phyloP scores from a whole-genome alignment of 2,113 vertebrate genomes.

The Emydura subglobosa region DNA sequence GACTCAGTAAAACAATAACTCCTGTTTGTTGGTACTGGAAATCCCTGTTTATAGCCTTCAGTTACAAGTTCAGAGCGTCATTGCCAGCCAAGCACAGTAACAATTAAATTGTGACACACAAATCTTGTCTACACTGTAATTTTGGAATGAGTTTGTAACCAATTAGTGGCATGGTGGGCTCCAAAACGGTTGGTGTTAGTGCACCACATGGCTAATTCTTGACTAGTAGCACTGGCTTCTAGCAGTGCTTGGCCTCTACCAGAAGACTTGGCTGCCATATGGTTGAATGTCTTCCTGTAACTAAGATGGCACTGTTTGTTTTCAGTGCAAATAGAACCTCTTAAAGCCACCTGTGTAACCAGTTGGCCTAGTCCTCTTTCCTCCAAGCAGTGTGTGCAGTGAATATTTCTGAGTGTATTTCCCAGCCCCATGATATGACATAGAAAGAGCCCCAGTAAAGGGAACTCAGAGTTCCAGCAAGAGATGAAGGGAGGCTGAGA shows the following conservation, averaged over 20 bases:
- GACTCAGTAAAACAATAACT: background rate
- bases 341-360: background rate
- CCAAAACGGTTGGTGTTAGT: background rate
- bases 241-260: background rate
- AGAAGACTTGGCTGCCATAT: background rate
- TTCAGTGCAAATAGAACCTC: background rate
- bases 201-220: background rate
- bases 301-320: slow-evolving; percentile 1
- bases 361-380: background rate
- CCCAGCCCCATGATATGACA: background rate
- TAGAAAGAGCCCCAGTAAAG: background rate
- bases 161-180: background rate
- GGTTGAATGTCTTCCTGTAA: background rate
- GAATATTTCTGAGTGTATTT: background rate
- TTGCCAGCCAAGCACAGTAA: background rate
- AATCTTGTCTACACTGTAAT: background rate
- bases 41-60: background rate
- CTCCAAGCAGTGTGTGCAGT: background rate
- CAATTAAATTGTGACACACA: background rate
- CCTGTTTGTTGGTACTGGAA: background rate
- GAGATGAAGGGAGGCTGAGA: no score
- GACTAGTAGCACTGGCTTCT: background rate
- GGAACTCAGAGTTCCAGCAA: background rate
- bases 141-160: background rate
- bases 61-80: background rate